These are phyloP conservation scores for Solen grandis DNA, from an alignment of 1,140 invertebrate genomes.

Conservation along the genomic window DNA sequence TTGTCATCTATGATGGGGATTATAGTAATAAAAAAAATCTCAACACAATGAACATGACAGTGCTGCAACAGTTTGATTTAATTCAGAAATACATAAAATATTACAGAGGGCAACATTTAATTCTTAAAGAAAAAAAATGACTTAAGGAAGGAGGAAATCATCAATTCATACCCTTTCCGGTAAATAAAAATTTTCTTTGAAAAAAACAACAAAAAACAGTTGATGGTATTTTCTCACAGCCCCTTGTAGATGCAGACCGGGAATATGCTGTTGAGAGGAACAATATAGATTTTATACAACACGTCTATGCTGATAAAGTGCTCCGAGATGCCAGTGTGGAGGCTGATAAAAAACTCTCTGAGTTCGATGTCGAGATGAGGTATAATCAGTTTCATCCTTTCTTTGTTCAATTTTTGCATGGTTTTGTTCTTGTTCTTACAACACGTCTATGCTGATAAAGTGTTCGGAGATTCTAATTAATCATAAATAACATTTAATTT, in stretches of 20 bases:
- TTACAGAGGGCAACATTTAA: background rate
- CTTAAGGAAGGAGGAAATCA: too few species aligned
- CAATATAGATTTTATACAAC: conserved; percentile 81
- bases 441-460: conserved; percentile 81
- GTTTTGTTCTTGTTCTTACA: too few species aligned
- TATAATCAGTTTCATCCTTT: conserved; percentile 49
- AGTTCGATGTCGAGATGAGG: conserved; percentile 83
- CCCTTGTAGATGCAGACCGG: conserved; percentile 78
- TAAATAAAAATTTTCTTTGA: background rate
- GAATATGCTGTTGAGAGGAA: conserved; percentile 79
- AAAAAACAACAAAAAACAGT: background rate
- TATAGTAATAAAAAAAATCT: too few species aligned
- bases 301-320: conserved; percentile 81
- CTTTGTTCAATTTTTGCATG: too few species aligned
- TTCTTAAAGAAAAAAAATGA: background rate
- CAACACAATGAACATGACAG: too few species aligned
- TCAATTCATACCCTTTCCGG: too few species aligned
- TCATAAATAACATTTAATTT: too few species aligned
- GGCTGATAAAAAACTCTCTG: conserved; percentile 81
- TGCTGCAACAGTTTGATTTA: background rate
- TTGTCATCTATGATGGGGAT: too few species aligned
- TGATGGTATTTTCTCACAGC: conserved; percentile 64
- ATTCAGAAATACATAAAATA: background rate
- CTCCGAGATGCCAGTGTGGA: conserved; percentile 82
- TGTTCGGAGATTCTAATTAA: conserved; percentile 81